A percentile compares a stretch with the other conserved stretches of the same genome.
Evolutionary conservation across 1,140 invertebrate species (phyloP).

Genomic region (Formica selysi): DNA sequence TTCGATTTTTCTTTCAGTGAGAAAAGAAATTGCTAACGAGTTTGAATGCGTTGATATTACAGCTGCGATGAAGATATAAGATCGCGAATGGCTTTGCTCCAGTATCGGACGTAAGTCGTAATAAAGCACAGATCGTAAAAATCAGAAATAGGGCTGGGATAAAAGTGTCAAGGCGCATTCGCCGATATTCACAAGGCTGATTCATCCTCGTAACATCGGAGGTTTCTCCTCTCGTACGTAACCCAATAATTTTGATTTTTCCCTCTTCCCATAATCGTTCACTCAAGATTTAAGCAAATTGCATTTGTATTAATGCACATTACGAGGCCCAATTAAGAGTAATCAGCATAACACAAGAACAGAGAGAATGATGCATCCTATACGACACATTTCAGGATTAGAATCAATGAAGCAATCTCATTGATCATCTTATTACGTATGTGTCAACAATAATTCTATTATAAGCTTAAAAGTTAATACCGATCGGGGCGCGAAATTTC

Average conservation of each 20-base stretch:
- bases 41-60: background rate
- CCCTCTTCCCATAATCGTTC: background rate
- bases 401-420: background rate
- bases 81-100: conserved; percentile 11
- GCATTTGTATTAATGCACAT: conserved; percentile 2
- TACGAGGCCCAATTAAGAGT: background rate
- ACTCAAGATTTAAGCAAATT: background rate
- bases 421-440: background rate
- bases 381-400: background rate
- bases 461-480: conserved; percentile 1
- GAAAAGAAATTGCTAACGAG: background rate
- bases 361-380: background rate
- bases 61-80: background rate
- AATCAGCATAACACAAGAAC: background rate
- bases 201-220: conserved; percentile 9
- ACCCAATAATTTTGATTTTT: background rate
- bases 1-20: background rate
- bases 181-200: conserved; percentile 6
- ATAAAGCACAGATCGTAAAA: conserved; percentile 62
- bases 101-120: conserved; percentile 24
- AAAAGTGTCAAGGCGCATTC: conserved; percentile 46
- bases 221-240: background rate
- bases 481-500: background rate
- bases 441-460: conserved; percentile 13
- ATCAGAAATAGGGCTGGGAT: conserved; percentile 57